phyloP scores from a whole-genome alignment of 2,888 invertebrate species.

The Troides helena region DNA sequence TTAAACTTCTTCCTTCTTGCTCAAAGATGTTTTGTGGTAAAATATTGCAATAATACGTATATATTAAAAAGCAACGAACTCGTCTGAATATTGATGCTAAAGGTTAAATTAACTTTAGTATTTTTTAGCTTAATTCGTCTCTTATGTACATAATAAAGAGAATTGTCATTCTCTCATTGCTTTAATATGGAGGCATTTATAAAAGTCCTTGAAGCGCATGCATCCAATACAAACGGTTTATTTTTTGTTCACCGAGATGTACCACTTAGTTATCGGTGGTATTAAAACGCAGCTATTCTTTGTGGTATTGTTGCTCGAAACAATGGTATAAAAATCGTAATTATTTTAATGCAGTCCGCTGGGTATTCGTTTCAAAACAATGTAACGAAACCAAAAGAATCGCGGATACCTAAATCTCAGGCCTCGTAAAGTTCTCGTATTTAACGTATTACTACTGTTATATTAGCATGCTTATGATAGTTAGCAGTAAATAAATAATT shows the following conservation, averaged over 20 bases:
- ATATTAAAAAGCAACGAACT: no score
- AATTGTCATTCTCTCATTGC: not conserved
- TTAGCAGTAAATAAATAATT: not conserved
- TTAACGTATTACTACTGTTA: conserved; percentile 1
- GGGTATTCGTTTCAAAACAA: conserved; percentile 42
- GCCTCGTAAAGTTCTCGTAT: conserved; percentile 11
- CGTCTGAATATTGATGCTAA: no score
- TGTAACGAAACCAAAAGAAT: conserved; percentile 48
- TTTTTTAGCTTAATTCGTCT: no score
- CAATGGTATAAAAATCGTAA: conserved; percentile 27
- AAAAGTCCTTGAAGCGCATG: conserved; percentile 4
- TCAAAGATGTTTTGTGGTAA: no score
- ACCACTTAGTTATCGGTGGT: conserved; percentile 15
- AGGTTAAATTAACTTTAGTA: no score
- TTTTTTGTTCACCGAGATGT: conserved; percentile 4
- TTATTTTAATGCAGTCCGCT: conserved; percentile 14
- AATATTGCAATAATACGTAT: no score
- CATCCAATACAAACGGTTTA: conserved; percentile 3
- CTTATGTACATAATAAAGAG: no score
- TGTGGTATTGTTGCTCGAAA: conserved; percentile 21
- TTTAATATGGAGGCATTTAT: conserved; percentile 1
- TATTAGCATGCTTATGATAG: conserved; percentile 2
- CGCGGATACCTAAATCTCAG: conserved; percentile 52
- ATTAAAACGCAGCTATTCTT: conserved; percentile 9
- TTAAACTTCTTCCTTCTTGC: no score